These are phyloP conservation scores for Andrena dorsata DNA, from an alignment of 2,888 invertebrate genomes.

Conservation along the genomic window DNA sequence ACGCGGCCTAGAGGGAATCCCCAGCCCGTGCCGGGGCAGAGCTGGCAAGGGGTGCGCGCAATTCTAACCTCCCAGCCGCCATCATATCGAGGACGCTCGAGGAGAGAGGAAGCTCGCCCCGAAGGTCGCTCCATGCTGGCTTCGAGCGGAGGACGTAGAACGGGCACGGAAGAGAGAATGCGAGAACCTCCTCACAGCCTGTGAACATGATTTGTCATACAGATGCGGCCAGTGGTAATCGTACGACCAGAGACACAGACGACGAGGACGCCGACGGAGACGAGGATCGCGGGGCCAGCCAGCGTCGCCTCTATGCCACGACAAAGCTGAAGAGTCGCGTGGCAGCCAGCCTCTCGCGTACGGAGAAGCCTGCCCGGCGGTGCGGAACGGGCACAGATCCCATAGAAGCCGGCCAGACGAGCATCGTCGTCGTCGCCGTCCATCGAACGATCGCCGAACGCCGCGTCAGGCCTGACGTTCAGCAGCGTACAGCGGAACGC, in stretches of 20 bases:
- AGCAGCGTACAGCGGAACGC: constrained; percentile 17
- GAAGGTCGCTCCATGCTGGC: constrained; percentile 68
- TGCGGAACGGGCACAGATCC: constrained; percentile 12
- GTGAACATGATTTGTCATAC: constrained; percentile 83
- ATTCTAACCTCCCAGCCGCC: constrained; percentile 59
- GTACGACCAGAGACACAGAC: constrained; percentile 77
- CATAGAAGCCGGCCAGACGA: constrained; percentile 19
- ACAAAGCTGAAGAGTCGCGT: constrained; percentile 48
- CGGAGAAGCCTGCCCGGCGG: constrained; percentile 29
- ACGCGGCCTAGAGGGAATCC: neutral
- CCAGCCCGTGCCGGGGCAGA: neutral
- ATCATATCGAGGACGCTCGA: constrained; percentile 47
- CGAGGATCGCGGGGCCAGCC: constrained; percentile 50
- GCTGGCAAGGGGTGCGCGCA: constrained; percentile 49
- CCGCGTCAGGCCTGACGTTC: constrained; percentile 3
- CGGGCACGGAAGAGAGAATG: constrained; percentile 78
- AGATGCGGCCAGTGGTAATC: constrained; percentile 79
- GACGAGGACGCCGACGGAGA: constrained; percentile 69
- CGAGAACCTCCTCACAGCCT: constrained; percentile 78
- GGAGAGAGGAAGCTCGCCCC: constrained; percentile 33
- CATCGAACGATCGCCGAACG: constrained; percentile 24
- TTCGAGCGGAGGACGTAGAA: constrained; percentile 62
- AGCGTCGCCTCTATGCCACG: constrained; percentile 52
- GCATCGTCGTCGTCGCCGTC: constrained; percentile 24
- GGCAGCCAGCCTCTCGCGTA: constrained; percentile 41